Base-by-base conservation (phyloP, 2,888 invertebrate genomes). In the Lypha dubia region DNA sequence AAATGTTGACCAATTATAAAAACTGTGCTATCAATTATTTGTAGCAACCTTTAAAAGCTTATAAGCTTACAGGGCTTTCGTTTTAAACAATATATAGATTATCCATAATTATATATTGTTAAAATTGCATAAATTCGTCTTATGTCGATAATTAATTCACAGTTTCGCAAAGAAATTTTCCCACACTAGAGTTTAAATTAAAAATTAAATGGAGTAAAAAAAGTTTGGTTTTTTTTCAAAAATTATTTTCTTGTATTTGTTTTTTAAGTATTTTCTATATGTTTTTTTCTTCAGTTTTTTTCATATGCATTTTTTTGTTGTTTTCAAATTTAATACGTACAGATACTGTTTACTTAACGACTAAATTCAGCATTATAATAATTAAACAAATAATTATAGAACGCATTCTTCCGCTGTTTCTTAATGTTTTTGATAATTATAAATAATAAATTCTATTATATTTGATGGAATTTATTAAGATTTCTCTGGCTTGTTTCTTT, bases 231-330 rank as follows among this genome's bases (percentile, higher is more conserved):
- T 77, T 62, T 83, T 73, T 76, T 79, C 77, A 84, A 84, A 84
- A 84, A 84, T 84, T 81, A 81, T 74, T 84, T 84, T 67, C 81
- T 84, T 84, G 74, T 84, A 74, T 77, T 81, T 73, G 22, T 71
- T 46, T 60, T 49, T 65, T 65, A 24, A 75, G 71, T 68, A 74
- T 58, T 79, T 79, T n/a, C n/a, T 46, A 56, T 77, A 68, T 35
- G 5, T 38, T 38, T 76, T 65, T 82, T 79, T 71, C 38, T 60
- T 81, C 58, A 75, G 35, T 17, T 46, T 79, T 63, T 65, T 80
- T 71, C 60, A 46, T 67, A 17, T 32, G 15, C 41, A 41, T 65
- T 60, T 76, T 62, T 77, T n/a, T n/a, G n/a, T n/a, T 63, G 56
- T 46, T 44, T 22, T 38, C 35, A 11, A 35, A 32, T 49, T 82